phyloP scores from a whole-genome alignment of 1,140 invertebrate species.

The fruit fly (Drosophila melanogaster) region Release_6_plus_ISO1_MT NT_033777.3:13360501-13361000 shows the following conservation, averaged over 20 bases:
- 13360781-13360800: no score
- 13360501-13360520: not conserved
- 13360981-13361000: constrained; percentile 46
- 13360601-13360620: not conserved
- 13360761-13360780: no score
- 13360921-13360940: constrained; percentile 18
- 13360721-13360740: no score
- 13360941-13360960: constrained; percentile 46
- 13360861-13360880: not conserved
- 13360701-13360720: no score
- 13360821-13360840: constrained; percentile 8
- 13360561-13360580: not conserved
- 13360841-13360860: constrained; percentile 4
- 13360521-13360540: constrained; percentile 5
- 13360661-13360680: no score
- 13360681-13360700: no score
- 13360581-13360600: not conserved
- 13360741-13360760: no score
- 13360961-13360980: constrained; percentile 52
- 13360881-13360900: constrained; percentile 12
- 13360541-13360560: not conserved
- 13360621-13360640: no score
- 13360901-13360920: constrained; percentile 57
- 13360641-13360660: no score
- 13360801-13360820: no score